phyloP scores from a whole-genome alignment of 2,888 invertebrate genomes.

The Scelioninae gen. 1 region DNA sequence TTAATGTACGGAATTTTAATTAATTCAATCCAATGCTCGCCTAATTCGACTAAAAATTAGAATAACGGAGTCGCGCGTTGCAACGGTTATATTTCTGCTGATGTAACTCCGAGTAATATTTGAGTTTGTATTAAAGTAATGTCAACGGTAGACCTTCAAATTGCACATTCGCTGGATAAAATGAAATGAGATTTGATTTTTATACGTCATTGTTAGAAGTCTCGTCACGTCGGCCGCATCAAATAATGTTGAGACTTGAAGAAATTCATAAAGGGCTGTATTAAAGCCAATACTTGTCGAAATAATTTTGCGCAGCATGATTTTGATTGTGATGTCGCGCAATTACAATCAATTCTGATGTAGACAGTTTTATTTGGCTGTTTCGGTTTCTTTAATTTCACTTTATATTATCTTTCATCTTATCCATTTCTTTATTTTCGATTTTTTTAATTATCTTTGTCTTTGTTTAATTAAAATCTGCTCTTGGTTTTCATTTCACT shows the following conservation, averaged over 20 bases:
- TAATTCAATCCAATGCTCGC: conserved; percentile 41
- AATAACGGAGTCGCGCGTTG: conserved; percentile 48
- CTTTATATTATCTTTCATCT: background rate
- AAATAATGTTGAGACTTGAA: conserved; percentile 59
- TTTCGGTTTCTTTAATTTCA: background rate
- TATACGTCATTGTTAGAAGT: conserved; percentile 56
- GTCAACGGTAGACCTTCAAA: conserved; percentile 53
- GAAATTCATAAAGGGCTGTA: conserved; percentile 52
- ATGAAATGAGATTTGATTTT: conserved; percentile 64
- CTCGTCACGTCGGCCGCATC: conserved; percentile 47
- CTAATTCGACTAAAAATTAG: conserved; percentile 58
- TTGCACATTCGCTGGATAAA: conserved; percentile 47
- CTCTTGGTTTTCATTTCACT: background rate
- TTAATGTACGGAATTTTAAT: conserved; percentile 51
- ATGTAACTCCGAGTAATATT: conserved; percentile 51
- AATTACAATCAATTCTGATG: conserved; percentile 28
- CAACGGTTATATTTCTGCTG: conserved; percentile 29
- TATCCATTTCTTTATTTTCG: background rate
- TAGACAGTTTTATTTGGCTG: background rate
- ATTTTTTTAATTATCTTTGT: no score
- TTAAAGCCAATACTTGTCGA: conserved; percentile 47
- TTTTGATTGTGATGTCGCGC: conserved; percentile 9
- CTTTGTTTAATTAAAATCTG: background rate
- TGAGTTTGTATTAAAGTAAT: conserved; percentile 62
- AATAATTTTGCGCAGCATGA: conserved; percentile 19